Base-by-base conservation (phyloP, 2,797 vertebrate species). In the Cuniculus paca region DNA sequence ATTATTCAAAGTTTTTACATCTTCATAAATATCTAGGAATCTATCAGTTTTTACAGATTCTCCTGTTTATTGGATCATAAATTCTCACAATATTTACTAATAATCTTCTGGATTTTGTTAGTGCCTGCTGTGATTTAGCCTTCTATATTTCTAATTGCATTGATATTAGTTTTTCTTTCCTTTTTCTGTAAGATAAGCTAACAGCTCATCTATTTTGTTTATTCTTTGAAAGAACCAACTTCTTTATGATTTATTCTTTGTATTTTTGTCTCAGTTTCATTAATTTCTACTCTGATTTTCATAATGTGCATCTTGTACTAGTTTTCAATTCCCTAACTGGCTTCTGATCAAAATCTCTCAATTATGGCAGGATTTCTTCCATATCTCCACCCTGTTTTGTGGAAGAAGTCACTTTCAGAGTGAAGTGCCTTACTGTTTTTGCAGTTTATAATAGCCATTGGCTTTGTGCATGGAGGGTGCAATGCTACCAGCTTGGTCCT, bases 401-500 rank as follows among this genome's bases (percentile, higher is more conserved):
- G 34, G 63, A 65, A n/a, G 13, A 5, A 17, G 63, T n/a, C 63
- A n/a, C 34, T 65, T 65, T 65, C 63, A n/a, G 34, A n/a, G 63
- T 17, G 2, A n/a, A 65, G 16, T n/a, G 63, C 36, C 68, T 39
- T 39, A 4, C n/a, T 70, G 8, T 22, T 22, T 70, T 39, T 7
- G 8, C 68, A 39, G 8, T 11, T 70, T 11, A 22, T 70, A 22
- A 39, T 10, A 36, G n/a, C 68, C 28, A 22, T 36, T n/a, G 36
- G n/a, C 17, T 36, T n/a, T n/a, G 58, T 10, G 2, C 8, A 60
- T 1, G 2, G 28, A 7, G 17, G 3, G 8, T 19, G 2, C 65
- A 70, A 6, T 17, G 9, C 9, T 36, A 36, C n/a, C 65, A 36
- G n/a, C 14, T 9, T 36, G n/a, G 17, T 20, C 65, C 65, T 20